Percentiles rank a stretch among this genome's conserved stretches.
phyloP scores from a whole-genome alignment of 2,797 vertebrate species.

The Myotis pilosus region DNA sequence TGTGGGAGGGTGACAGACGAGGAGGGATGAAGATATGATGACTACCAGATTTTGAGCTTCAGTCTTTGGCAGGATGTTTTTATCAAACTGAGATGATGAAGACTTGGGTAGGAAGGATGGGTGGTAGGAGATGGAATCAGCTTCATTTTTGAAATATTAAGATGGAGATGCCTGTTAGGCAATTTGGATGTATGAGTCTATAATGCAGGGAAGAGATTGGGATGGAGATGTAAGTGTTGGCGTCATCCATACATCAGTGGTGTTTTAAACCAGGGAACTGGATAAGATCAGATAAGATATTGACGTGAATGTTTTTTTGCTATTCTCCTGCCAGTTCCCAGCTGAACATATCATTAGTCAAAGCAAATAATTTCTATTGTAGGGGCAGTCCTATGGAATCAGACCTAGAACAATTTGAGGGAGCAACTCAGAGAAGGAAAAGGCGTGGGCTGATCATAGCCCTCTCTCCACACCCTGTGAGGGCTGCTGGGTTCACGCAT shows the following conservation, averaged over 20 bases:
- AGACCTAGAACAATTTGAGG: not conserved
- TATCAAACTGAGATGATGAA: not conserved
- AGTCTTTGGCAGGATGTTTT: not conserved
- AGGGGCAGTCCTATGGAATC: not conserved
- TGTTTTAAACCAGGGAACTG: not conserved
- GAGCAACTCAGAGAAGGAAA: not conserved
- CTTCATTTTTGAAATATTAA: constrained; percentile 22
- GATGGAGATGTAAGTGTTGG: not conserved
- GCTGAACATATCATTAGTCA: not conserved
- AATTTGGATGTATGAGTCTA: not conserved
- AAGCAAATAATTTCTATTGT: not conserved
- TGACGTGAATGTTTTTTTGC: not conserved
- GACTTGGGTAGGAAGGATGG: not conserved
- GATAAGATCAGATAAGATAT: not conserved
- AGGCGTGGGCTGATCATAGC: not conserved
- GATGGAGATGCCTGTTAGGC: not conserved
- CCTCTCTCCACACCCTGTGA: not conserved
- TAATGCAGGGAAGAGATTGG: not conserved
- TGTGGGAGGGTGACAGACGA: constrained; percentile 57
- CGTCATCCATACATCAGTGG: not conserved
- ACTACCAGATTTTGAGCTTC: constrained; percentile 27
- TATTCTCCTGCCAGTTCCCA: not conserved
- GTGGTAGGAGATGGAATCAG: not conserved
- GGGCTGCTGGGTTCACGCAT: constrained; percentile 19
- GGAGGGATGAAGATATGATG: not conserved